A percentile compares a stretch with the other conserved stretches of the same genome.
These are phyloP conservation scores for Neocrepidodera transversa DNA, from an alignment of 2,888 invertebrate species.

Conservation along the genomic window DNA sequence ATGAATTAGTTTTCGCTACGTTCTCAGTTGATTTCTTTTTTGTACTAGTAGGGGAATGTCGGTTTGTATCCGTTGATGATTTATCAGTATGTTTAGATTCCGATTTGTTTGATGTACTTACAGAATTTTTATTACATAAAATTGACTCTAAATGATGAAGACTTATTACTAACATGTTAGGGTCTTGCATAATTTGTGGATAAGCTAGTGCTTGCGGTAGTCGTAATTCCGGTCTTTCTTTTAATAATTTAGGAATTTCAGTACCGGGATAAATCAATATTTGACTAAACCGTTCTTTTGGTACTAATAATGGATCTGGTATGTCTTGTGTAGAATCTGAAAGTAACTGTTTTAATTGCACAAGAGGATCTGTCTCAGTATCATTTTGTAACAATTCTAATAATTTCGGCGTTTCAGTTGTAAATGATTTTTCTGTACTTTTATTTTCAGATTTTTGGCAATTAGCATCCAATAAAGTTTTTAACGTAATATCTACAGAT, in stretches of 20 bases:
- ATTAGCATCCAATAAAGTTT: constrained; percentile 62
- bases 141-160: constrained; percentile 75
- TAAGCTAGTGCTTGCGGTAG: constrained; percentile 77
- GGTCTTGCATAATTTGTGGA: constrained; percentile 77
- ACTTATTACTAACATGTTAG: constrained; percentile 80
- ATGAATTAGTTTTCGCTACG: constrained; percentile 12
- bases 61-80: constrained; percentile 42
- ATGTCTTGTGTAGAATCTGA: constrained; percentile 73
- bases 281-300: constrained; percentile 75
- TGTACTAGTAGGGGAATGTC: not conserved
- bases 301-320: constrained; percentile 83
- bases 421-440: constrained; percentile 29
- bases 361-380: constrained; percentile 62
- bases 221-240: constrained; percentile 75
- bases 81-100: constrained; percentile 44
- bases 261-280: constrained; percentile 75
- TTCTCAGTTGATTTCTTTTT: constrained; percentile 27
- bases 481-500: constrained; percentile 61
- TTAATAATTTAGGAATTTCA: constrained; percentile 78
- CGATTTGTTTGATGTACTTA: constrained; percentile 21
- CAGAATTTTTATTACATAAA: constrained; percentile 58
- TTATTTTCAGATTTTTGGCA: constrained; percentile 49
- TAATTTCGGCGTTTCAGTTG: constrained; percentile 56
- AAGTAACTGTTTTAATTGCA: constrained; percentile 75
- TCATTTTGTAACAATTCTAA: constrained; percentile 60